These are phyloP conservation scores for Drosophila quinaria DNA, from an alignment of 2,888 invertebrate genomes.

Conservation along the genomic window DNA sequence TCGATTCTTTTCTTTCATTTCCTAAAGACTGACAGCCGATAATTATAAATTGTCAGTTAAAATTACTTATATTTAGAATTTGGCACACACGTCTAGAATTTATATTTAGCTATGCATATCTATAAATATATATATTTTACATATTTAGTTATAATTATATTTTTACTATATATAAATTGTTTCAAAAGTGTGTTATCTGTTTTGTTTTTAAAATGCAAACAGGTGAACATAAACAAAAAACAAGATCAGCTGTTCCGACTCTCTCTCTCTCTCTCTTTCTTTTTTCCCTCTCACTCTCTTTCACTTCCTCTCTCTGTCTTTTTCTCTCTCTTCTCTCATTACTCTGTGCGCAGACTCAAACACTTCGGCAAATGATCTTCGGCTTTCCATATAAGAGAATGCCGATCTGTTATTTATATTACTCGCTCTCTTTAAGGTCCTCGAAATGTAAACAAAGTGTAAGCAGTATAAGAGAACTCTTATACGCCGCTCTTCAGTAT, in stretches of 20 bases:
- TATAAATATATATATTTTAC: background rate
- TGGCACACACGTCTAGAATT: conserved; percentile 49
- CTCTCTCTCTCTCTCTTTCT: conserved; percentile 2
- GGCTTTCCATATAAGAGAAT: conserved; percentile 61
- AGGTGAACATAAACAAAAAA: conserved; percentile 56
- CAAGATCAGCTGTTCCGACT: conserved; percentile 42
- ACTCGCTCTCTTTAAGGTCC: background rate
- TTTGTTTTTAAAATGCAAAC: conserved; percentile 29
- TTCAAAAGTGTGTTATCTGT: conserved; percentile 50
- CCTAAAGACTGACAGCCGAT: background rate
- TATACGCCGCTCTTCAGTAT: conserved; percentile 39
- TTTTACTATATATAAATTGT: conserved; percentile 14
- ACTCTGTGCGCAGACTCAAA: conserved; percentile 46
- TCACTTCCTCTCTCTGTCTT: background rate
- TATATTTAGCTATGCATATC: conserved; percentile 38
- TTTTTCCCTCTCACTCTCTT: background rate
- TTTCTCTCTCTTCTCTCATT: conserved; percentile 13
- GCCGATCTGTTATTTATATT: conserved; percentile 14
- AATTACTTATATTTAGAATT: conserved; percentile 51
- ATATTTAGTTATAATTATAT: conserved; percentile 30
- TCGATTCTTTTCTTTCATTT: background rate
- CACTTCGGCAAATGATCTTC: conserved; percentile 32
- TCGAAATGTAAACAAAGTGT: conserved; percentile 66
- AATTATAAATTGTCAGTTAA: conserved; percentile 18
- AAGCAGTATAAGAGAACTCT: conserved; percentile 50